phyloP scores from a whole-genome alignment of 1,140 invertebrate species.

The Drosophila sturtevanti region DNA sequence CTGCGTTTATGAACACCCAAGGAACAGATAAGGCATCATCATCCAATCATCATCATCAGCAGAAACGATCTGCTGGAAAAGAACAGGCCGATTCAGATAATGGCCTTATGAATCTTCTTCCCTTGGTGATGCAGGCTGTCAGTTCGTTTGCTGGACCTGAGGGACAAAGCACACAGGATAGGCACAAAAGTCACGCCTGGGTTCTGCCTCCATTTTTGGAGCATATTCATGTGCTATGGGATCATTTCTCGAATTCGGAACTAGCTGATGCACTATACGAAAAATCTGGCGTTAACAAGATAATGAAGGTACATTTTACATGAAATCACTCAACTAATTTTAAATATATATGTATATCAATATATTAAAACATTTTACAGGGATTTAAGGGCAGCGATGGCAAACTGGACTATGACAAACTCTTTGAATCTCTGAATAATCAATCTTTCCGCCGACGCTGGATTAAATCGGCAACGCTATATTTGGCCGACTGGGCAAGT shows the following conservation, averaged over 20 bases:
- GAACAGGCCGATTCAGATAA: slow-evolving; percentile 74
- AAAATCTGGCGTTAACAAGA: slow-evolving; percentile 87
- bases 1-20: slow-evolving; percentile 84
- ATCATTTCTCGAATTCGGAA: slow-evolving; percentile 90
- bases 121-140: slow-evolving; percentile 86
- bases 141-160: slow-evolving; percentile 84
- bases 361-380: slow-evolving; percentile 44
- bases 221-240: slow-evolving; percentile 89
- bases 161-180: slow-evolving; percentile 84
- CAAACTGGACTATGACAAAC: slow-evolving; percentile 87
- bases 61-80: slow-evolving; percentile 47
- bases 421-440: slow-evolving; percentile 90
- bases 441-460: slow-evolving; percentile 89
- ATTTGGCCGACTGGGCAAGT: slow-evolving; percentile 89
- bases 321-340: not conserved
- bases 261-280: slow-evolving; percentile 88
- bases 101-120: slow-evolving; percentile 86
- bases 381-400: slow-evolving; percentile 87
- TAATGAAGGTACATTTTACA: slow-evolving; percentile 84
- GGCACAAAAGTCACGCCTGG: slow-evolving; percentile 88
- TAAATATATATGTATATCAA: not conserved
- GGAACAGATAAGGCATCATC: slow-evolving; percentile 33
- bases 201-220: slow-evolving; percentile 90
- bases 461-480: slow-evolving; percentile 89
- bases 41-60: slow-evolving; percentile 51